phyloP scores from a whole-genome alignment of 2,113 vertebrate species.

The Paramormyrops kingsleyae region DNA sequence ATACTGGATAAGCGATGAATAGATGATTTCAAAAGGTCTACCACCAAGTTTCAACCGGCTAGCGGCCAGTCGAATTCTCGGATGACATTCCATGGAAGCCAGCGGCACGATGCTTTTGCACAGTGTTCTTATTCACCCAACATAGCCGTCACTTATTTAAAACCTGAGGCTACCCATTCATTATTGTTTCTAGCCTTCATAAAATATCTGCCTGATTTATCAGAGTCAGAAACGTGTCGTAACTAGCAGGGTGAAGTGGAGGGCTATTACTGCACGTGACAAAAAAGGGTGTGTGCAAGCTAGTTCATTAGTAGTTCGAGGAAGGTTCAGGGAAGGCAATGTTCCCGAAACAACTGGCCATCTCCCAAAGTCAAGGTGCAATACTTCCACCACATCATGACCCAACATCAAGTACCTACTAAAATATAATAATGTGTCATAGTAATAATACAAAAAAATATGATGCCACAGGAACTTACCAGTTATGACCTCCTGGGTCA shows the following conservation, averaged over 20 bases:
- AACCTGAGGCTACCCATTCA: neutral
- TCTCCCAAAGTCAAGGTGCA: neutral
- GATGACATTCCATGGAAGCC: neutral
- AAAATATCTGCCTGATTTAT: neutral
- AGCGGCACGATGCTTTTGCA: neutral
- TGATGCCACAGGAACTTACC: conserved; percentile 3
- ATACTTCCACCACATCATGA: neutral
- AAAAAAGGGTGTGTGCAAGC: neutral
- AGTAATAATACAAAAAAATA: neutral
- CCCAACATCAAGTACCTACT: neutral
- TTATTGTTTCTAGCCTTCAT: neutral
- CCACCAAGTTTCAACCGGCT: neutral
- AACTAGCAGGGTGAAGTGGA: neutral
- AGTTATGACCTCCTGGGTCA: conserved; percentile 41
- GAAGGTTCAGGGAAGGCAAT: neutral
- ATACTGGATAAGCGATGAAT: neutral
- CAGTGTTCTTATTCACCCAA: neutral
- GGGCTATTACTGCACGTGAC: neutral
- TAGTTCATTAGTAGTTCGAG: neutral
- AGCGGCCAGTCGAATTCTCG: neutral
- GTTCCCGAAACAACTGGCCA: neutral
- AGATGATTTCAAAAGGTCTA: neutral
- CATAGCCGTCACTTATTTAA: neutral
- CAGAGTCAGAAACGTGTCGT: neutral
- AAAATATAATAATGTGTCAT: neutral